Base-by-base conservation (phyloP, 2,888 invertebrate species). In the Acanthosepion lycidas region DNA sequence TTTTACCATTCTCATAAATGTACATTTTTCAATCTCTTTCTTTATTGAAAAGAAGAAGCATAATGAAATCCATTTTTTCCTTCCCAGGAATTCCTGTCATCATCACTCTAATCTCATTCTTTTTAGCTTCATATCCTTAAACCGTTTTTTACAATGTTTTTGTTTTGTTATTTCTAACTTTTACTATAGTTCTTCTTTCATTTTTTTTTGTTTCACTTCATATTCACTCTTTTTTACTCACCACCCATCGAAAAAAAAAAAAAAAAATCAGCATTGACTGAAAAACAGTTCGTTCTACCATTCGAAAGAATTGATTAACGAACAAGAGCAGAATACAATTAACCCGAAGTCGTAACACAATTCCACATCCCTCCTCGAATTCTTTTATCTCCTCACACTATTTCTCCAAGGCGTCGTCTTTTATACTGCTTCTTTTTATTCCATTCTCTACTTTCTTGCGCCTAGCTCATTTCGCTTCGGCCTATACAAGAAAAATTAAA, bases 291-390 rank as follows among this genome's bases (percentile, higher is more conserved):
- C 78, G 33, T 78, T 78, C n/a, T 33, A 33, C 78, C 33, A n/a
- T 78, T 78, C n/a, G 78, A 78, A 78, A 78, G n/a, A 78, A 78
- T 78, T 78, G 78, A 78, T 78, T 78, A 78, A 78, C n/a, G 78
- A 78, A 78, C 78, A 78, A 78, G n/a, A 78, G 15, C 78, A 78
- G n/a, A 78, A 78, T 78, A 78, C 78, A 78, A 78, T 78, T 78
- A 78, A 78, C 78, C 78, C 18, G n/a, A 33, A n/a, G 78, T 78
- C n/a, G 78, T 15, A 78, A 78, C 15, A 78, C 78, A 78, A 78
- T 78, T 78, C 78, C 78, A 15, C n/a, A 78, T n/a, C n/a, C n/a
- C n/a, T 78, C n/a, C n/a, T n/a, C 64, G 26, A 23, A 64, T 64
- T 64, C n/a, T 78, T 78, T 78, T n/a, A 15, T 18, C n/a, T 78